Base-by-base conservation (phyloP, 2,797 vertebrate genomes). In the Pelobates cultripes region DNA sequence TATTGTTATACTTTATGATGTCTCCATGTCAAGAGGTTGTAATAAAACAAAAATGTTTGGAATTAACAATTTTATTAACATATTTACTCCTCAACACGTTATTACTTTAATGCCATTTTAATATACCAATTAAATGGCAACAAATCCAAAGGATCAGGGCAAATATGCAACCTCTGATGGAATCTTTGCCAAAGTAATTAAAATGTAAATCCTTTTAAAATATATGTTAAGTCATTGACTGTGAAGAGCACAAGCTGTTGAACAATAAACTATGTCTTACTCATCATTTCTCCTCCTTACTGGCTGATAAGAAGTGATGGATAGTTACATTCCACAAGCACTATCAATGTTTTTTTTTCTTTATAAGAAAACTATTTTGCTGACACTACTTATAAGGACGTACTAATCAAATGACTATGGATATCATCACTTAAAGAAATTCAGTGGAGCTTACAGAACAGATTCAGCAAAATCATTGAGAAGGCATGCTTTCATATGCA, bases 261-360 rank as follows among this genome's bases (percentile, higher is more conserved):
- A 75, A 83, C 81, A 83, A 79, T 83, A 75, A 79, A 83, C 79
- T 79, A 75, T 72, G 76, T 79, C 81, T 83, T 79, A 83, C 76
- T 83, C 81, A 79, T 83, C 81, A 83, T 75, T 73, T 83, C 72
- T 64, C 43, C 77, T 70, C 72, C 45, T 69, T 55, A 47, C 71
- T 64, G 60, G 53, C 66, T 83, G 81, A 83, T 83, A 83, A 83
- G 77, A 83, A 75, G 72, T 79, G 81, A 83, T 83, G 67, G 81
- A 83, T 83, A 43, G 42, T 63, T 75, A 71, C 66, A 66, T 66
- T 79, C 81, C 75, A 79, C 43, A 75, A 66, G 43, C 81, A 14
- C 64, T 61, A 74, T 75, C 76, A 79, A 60, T 79, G 76, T 75
- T 71, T 79, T 28, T 28, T 28, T 83, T 70, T 73, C 70, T 68